phyloP scores from a whole-genome alignment of 2,888 invertebrate species.

The Meiosimyza decipiens region DNA sequence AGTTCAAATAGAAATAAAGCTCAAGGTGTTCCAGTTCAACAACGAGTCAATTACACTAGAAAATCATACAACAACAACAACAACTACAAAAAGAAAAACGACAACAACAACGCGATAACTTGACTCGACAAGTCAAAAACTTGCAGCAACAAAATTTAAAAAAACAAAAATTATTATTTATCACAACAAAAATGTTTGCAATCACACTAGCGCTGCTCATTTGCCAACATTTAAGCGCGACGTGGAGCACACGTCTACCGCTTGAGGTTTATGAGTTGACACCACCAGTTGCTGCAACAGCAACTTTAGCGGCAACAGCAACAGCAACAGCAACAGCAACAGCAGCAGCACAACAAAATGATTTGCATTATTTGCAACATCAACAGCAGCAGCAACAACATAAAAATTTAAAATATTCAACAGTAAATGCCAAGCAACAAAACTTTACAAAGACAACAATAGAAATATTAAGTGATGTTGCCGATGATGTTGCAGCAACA shows the following conservation, averaged over 20 bases:
- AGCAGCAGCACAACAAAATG: conserved; percentile 41
- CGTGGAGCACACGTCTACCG: conserved; percentile 62
- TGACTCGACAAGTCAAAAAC: conserved; percentile 34
- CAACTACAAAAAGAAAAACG: neutral
- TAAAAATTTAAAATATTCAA: conserved; percentile 57
- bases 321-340: conserved; percentile 39
- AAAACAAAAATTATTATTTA: conserved; percentile 22
- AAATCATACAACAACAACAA: conserved; percentile 2
- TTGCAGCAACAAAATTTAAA: conserved; percentile 32
- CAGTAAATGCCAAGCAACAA: conserved; percentile 52
- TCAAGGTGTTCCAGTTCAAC: conserved; percentile 49
- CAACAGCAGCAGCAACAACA: conserved; percentile 39
- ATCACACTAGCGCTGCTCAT: conserved; percentile 47
- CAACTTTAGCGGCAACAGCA: conserved; percentile 43
- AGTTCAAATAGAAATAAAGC: conserved; percentile 39
- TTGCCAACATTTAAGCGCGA: conserved; percentile 51
- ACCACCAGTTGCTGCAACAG: conserved; percentile 44
- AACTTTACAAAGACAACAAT: conserved; percentile 34
- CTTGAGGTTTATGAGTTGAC: conserved; percentile 65
- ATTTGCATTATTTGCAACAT: conserved; percentile 30
- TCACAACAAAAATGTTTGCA: conserved; percentile 45
- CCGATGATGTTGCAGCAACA: conserved; percentile 38
- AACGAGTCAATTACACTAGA: conserved; percentile 58
- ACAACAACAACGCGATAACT: conserved; percentile 14
- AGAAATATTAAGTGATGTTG: neutral